Base-by-base conservation (phyloP, 2,888 invertebrate genomes). In the Vandiemenella viatica region DNA sequence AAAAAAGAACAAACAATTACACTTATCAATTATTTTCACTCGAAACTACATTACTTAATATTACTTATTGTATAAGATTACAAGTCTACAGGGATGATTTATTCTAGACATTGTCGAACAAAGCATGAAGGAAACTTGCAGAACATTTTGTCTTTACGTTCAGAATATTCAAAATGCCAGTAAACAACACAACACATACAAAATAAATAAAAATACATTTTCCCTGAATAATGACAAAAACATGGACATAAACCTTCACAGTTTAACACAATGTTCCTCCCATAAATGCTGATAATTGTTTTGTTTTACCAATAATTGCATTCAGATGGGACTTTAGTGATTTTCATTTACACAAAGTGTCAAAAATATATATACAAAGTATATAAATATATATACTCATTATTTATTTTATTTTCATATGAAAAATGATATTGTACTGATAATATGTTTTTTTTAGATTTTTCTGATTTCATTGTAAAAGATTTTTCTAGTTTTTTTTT, bases 281-380 rank as follows among this genome's bases (percentile, higher is more conserved):
- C n/a, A n/a, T n/a, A n/a, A n/a, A n/a, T n/a, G n/a, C n/a, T n/a
- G n/a, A n/a, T n/a, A n/a, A n/a, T n/a, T n/a, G n/a, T n/a, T n/a
- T n/a, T n/a, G n/a, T n/a, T n/a, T n/a, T n/a, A n/a, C n/a, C n/a
- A n/a, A n/a, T n/a, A n/a, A n/a, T n/a, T n/a, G n/a, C n/a, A n/a
- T n/a, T n/a, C n/a, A n/a, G n/a, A n/a, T n/a, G n/a, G n/a, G n/a
- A n/a, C n/a, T n/a, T n/a, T n/a, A n/a, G n/a, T n/a, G n/a, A n/a
- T n/a, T 48, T 19, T 48, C 45, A 49, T 53, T 53, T 50, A 50
- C 50, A 50, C 48, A 49, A 49, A 48, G 53, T 53, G 53, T 53
- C 53, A 53, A 53, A 53, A 53, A 53, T 53, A 53, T 53, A 53
- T 53, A 50, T 53, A 53, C 53, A 53, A 53, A 53, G 50, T 53